Evolutionary conservation across 2,888 invertebrate genomes (phyloP), one percentile per base, ranked within the genome.

Genomic region (Notodonta ziczac): DNA sequence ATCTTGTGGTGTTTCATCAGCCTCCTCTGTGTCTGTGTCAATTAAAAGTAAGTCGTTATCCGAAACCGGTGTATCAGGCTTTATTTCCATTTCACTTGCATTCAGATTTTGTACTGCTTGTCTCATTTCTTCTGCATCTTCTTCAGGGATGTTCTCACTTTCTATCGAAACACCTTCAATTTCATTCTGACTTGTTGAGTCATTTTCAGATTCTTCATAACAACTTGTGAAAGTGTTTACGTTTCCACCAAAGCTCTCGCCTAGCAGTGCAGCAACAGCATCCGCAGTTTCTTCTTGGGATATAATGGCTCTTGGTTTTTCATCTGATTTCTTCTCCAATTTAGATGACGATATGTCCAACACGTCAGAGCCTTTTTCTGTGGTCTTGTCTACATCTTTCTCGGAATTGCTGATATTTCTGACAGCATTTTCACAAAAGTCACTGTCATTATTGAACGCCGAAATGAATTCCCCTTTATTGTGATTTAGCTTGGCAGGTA

Each of bases 251-350:
- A 98, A 97, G 72, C 97, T 97, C 86, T 98, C 98, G 39, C 97
- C 97, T 60, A 98, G 88, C 40, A 98, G 89, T 0, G 98, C 98
- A 9, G 98, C 98, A 0, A 98, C 98, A 0, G 98, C 98, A 85
- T 98, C 98, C 87, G 97, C 98, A 0, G 98, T 98, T 89, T 98
- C 98, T 90, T 98, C 98, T 87, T 98, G 98, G 0, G 98, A 98
- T 77, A 98, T 98, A 0, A 97, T 94, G 10, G 97, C 97, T 56
- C 97, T 94, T 0, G 97, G 96, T 80, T 97, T 97, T 78, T 97
- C 97, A 66, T 97, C 96, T 0, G 87, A 69, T 79, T 95, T 95
- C 58, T 95, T 95, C 9, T 95, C 94, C 4, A 90, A 72, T 74
- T 94, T 95, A 12, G 77, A 67, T 35, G 79, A 50, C 60, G 80